Evolutionary conservation across 2,797 vertebrate genomes (phyloP), one percentile per base, ranked within the genome.

Genomic region (Falco berigora): DNA sequence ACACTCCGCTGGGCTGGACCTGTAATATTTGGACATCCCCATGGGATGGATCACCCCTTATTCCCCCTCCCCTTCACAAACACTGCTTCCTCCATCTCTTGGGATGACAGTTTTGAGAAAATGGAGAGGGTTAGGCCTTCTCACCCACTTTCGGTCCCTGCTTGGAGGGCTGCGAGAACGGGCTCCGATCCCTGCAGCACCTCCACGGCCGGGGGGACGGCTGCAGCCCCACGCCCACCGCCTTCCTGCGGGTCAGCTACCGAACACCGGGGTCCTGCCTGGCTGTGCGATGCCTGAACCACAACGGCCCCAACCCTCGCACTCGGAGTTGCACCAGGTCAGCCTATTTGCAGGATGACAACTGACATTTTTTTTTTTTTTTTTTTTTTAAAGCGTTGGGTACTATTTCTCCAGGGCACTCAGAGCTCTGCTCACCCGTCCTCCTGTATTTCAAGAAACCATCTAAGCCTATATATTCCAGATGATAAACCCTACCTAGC

Each of bases 401-500:
- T 11, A 21, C 52, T 76, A 27, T 76, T 82, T 91, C 90, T 71
- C 68, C 46, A 68, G 91, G 72, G 87, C 52, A 61, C 61, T 82
- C 40, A 8, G 81, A 82, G 58, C 36, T 86, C 73, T 86, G 53
- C 53, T 93, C 79, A 90, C 69, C 73, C 49, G 23, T 84, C 82
- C 82, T 90, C 73, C 74, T 68, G 67, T 62, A 82, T 85, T 93
- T 92, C 94, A 87, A 85, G 81, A 82, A 88, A 56, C 64, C 77
- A 76, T 82, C 93, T 82, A 79, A 95, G 83, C 90, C 80, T 38
- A 61, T 91, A 80, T 64, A 95, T 87, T 92, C 78, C 92, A 91
- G 92, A 85, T 87, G 86, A 96, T 92, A 94, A 88, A 93, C 77
- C 87, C 72, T 59, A 89, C 68, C 84, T 80, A 83, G 94, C 92